Evolutionary conservation across 2,113 vertebrate genomes (phyloP), one percentile per base, ranked within the genome.

Genomic region (Isichthys henryi): DNA sequence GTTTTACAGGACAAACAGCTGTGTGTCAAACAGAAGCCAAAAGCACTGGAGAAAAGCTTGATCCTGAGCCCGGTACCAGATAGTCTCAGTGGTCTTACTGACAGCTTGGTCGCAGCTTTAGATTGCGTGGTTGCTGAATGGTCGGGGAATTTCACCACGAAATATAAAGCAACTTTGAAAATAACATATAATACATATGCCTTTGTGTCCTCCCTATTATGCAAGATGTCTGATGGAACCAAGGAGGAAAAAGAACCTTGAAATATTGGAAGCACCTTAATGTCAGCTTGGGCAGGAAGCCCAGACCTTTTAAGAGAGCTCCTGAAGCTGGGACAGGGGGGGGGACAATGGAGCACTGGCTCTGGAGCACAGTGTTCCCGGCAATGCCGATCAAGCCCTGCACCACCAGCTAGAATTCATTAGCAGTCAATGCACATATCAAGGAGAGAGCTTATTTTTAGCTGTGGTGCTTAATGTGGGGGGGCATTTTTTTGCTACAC

Each of bases 381-480:
- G 88, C 89, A 91, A 85, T 86, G 17, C 43, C 35, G n/a, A 88
- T 90, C 49, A 82, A 89, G 92, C 88, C 90, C 66, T 86, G 83
- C 70, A 90, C 80, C 15, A 35, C 80, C 50, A 35, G 45, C 53
- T 48, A 91, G 91, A 23, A 48, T 92, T 94, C 93, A 95, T 95
- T 94, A 95, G 94, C 91, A 94, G 93, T 93, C 92, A 62, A 89
- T 91, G 91, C 92, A 90, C 87, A 91, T 93, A 92, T 95, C 95
- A 95, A 95, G 95, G 95, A 94, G 91, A 93, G 88, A 89, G 90
- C 92, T 92, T 95, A 92, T 89, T 94, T 95, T 95, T 94, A 92
- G 92, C 15, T 91, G 88, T 85, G 49, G 90, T 21, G 89, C 77
- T 86, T 88, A 88, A 82, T 88, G 15, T 90, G 90, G 93, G 92